These are phyloP conservation scores for Rhamphomyia laevipes DNA, from an alignment of 2,888 invertebrate species.

Conservation along the genomic window DNA sequence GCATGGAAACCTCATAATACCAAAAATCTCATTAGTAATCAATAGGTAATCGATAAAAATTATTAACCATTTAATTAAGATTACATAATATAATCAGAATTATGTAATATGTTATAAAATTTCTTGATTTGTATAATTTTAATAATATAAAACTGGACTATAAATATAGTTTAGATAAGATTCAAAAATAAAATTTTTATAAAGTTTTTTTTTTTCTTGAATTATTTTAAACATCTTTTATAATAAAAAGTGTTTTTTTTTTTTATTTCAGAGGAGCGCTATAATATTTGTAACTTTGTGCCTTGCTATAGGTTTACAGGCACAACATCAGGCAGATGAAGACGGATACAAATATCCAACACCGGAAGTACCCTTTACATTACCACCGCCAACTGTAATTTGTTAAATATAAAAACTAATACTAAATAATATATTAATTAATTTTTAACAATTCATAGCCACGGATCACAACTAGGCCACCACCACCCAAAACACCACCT, in stretches of 20 bases:
- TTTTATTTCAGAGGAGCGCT: not conserved
- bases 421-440: constrained; percentile 3
- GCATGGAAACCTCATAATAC: too few relatives aligned
- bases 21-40: too few relatives aligned
- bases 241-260: not conserved
- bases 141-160: too few relatives aligned
- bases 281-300: not conserved
- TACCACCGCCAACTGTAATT: constrained; percentile 3
- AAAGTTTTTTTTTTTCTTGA: too few relatives aligned
- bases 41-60: too few relatives aligned
- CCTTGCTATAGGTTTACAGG: not conserved
- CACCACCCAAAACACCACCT: constrained; percentile 16
- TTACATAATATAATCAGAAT: too few relatives aligned
- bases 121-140: too few relatives aligned
- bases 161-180: too few relatives aligned
- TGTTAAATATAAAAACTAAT: constrained; percentile 11
- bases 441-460: not conserved
- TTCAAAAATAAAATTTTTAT: too few relatives aligned
- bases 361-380: not conserved
- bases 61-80: too few relatives aligned
- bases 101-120: too few relatives aligned
- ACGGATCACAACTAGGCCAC: constrained; percentile 2
- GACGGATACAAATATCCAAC: constrained; percentile 12
- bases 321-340: not conserved
- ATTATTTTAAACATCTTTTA: too few relatives aligned